These are phyloP conservation scores for western clawed frog (Xenopus tropicalis) DNA, from an alignment of 2,113 vertebrate genomes.

Conservation along the genomic window UCB_Xtro_10.0 CM004445.2:22510001-22510500, in stretches of 20 bases:
- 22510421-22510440: too few species aligned
- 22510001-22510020: too few species aligned
- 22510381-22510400: background rate
- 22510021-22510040: too few species aligned
- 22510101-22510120: background rate
- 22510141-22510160: background rate
- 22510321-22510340: background rate
- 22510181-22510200: background rate
- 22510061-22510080: background rate
- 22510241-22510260: background rate
- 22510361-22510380: background rate
- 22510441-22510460: too few species aligned
- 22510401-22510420: too few species aligned
- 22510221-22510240: constrained; percentile 1
- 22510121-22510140: background rate
- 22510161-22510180: background rate
- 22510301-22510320: background rate
- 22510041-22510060: too few species aligned
- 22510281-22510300: background rate
- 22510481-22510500: too few species aligned
- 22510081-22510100: background rate
- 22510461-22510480: too few species aligned
- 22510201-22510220: background rate
- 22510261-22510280: background rate
- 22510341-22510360: background rate